Evolutionary conservation across 2,113 vertebrate species (phyloP).

Genomic region (Chloebia gouldiae): DNA sequence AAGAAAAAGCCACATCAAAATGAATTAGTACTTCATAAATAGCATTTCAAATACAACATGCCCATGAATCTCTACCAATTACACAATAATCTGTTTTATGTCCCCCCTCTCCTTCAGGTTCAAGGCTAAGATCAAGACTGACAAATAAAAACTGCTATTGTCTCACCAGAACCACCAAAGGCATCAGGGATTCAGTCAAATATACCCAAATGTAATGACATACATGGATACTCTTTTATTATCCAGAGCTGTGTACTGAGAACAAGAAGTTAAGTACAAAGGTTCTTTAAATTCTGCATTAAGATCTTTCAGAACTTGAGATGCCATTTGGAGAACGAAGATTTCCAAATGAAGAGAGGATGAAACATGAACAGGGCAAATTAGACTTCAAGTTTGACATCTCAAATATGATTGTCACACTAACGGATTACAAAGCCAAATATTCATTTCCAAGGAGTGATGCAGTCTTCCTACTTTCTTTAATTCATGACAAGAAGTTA

Average conservation of each 20-base stretch:
- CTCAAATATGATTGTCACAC: not conserved
- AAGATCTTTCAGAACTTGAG: not conserved
- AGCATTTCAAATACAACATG: not conserved
- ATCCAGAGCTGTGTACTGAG: not conserved
- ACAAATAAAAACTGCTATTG: rapidly evolving
- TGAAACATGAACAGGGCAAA: not conserved
- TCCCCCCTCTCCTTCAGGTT: not conserved
- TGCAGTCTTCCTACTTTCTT: not conserved
- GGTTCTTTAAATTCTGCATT: not conserved
- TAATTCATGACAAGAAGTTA: not conserved
- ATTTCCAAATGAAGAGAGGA: not conserved
- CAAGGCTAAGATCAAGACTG: not conserved
- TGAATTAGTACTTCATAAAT: not conserved
- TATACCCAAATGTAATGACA: not conserved
- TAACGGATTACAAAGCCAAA: not conserved
- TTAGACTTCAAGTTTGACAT: not conserved
- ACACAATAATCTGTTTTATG: not conserved
- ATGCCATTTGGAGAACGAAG: not conserved
- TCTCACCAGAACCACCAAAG: not conserved
- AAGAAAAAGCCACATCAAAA: not conserved
- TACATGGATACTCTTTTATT: not conserved
- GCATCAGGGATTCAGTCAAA: not conserved
- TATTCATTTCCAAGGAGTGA: not conserved
- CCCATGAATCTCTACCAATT: not conserved
- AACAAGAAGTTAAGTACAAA: not conserved